Conservation (phyloP, 64 coral and sea anemone genomes). For the Dendronephthya gigantea region DNA sequence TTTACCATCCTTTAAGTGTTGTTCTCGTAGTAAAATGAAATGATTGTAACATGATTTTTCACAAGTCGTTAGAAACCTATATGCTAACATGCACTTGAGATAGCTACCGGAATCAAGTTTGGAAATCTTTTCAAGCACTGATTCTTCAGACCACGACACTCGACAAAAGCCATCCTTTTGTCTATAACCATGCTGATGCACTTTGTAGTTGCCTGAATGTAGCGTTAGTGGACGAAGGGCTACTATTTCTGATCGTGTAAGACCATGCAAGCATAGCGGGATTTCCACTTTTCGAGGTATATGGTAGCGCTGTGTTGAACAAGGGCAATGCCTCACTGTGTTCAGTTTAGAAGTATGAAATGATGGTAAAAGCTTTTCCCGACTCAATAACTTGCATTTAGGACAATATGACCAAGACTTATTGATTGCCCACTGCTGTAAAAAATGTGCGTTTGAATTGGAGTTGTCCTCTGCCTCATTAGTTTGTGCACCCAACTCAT, state of each 20-base stretch:
- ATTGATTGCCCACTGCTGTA: slow-evolving; percentile 3
- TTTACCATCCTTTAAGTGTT: background rate
- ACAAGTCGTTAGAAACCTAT: background rate
- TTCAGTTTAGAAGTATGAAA: too few relatives aligned
- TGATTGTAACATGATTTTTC: background rate
- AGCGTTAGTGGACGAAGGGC: background rate
- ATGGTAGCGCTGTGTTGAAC: background rate
- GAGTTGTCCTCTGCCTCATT: background rate
- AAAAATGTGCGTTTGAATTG: too few relatives aligned
- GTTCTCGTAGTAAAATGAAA: background rate
- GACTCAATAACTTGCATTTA: too few relatives aligned
- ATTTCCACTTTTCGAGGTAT: background rate
- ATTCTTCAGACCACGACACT: background rate
- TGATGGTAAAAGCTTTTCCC: too few relatives aligned
- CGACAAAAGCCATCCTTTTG: background rate
- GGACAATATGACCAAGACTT: slow-evolving; percentile 1
- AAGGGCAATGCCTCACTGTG: too few relatives aligned
- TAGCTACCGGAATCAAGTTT: background rate
- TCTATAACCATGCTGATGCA: background rate
- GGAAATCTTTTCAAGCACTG: background rate
- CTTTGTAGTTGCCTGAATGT: background rate
- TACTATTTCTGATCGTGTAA: background rate
- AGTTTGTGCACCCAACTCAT: background rate
- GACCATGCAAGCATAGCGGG: background rate
- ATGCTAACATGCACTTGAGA: background rate